Evolutionary conservation across 1,140 invertebrate genomes (phyloP).

Genomic region (Rhagoletis zephyria): DNA sequence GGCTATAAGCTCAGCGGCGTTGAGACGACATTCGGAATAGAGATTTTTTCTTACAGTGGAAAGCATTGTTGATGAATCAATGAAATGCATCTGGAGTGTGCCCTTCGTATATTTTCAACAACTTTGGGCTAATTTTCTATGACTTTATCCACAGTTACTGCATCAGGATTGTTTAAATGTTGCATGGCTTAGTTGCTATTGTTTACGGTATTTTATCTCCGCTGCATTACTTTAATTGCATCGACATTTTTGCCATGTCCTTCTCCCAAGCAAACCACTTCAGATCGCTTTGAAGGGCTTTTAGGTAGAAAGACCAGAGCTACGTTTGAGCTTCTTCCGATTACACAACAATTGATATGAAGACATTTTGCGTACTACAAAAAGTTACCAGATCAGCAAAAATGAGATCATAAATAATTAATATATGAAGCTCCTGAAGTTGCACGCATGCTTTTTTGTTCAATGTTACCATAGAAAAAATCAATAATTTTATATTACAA

Average conservation of each 20-base stretch:
- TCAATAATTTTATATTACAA: constrained; percentile 46
- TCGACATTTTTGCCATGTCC: not conserved
- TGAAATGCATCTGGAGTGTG: not conserved
- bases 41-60: constrained; percentile 27
- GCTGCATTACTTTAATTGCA: not conserved
- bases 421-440: not conserved
- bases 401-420: not conserved
- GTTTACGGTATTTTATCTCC: not conserved
- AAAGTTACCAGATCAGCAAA: constrained; percentile 20
- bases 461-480: constrained; percentile 1
- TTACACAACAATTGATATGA: constrained; percentile 23
- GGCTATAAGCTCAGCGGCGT: not conserved
- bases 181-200: not conserved
- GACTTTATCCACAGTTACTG: not conserved
- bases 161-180: not conserved
- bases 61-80: constrained; percentile 7
- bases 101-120: not conserved
- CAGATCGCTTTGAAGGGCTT: not conserved
- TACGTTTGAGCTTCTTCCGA: not conserved
- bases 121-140: no score
- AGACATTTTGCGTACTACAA: not conserved
- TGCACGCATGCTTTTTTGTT: not conserved
- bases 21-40: constrained; percentile 1
- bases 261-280: not conserved
- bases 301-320: not conserved